These are phyloP conservation scores for Phaetusa simplex DNA, from an alignment of 2,113 vertebrate species.

Conservation along the genomic window DNA sequence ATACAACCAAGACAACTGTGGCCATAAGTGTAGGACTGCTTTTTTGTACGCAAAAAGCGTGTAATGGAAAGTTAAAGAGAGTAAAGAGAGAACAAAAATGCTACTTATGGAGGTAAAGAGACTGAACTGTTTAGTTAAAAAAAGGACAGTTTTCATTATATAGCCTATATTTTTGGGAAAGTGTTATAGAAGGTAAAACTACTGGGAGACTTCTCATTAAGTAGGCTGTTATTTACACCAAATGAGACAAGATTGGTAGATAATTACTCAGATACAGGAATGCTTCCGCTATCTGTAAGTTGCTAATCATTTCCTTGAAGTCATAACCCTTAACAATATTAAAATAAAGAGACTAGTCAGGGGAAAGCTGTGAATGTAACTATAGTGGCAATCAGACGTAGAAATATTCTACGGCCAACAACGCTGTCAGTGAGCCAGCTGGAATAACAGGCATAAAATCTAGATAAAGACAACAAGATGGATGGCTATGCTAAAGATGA, in stretches of 20 bases:
- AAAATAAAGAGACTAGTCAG: neutral
- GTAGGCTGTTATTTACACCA: neutral
- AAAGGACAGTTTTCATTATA: neutral
- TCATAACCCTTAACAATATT: neutral
- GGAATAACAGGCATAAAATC: neutral
- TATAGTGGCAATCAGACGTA: neutral
- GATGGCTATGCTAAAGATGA: neutral
- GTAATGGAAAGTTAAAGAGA: neutral
- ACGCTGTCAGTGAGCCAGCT: neutral
- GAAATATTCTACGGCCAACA: neutral
- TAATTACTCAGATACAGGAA: neutral
- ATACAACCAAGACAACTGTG: neutral
- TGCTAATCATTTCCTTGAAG: neutral
- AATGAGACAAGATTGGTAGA: neutral
- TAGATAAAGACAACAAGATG: neutral
- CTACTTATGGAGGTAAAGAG: neutral
- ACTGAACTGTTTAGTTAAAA: neutral
- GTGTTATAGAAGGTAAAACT: neutral
- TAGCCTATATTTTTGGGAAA: neutral
- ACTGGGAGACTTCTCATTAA: neutral
- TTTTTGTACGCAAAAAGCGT: neutral
- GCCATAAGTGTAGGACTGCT: neutral
- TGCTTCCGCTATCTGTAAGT: neutral
- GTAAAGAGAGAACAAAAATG: neutral
- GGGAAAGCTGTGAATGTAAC: neutral